These are phyloP conservation scores for Rotaria macrura DNA, from an alignment of 2,888 invertebrate species.

Conservation along the genomic window DNA sequence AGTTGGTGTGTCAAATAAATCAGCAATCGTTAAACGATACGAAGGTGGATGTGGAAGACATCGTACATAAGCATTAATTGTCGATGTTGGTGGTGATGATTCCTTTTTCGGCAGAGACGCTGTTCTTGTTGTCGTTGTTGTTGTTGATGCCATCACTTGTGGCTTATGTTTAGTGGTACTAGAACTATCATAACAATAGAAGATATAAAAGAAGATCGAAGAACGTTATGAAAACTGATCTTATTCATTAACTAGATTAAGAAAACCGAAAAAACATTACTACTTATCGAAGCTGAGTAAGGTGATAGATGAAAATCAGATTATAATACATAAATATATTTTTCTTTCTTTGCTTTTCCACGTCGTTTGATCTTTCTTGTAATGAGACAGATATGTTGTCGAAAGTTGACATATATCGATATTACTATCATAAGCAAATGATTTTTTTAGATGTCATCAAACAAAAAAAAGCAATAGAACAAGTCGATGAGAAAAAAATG, in stretches of 20 bases:
- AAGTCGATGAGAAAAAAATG: background rate
- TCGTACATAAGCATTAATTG: background rate
- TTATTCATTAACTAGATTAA: background rate
- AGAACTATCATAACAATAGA: background rate
- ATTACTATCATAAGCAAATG: background rate
- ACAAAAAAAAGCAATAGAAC: background rate
- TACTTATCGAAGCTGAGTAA: background rate
- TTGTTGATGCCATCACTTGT: background rate
- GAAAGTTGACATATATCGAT: constrained; percentile 1
- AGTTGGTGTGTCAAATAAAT: constrained; percentile 7
- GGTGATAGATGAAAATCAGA: background rate
- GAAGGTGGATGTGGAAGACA: background rate
- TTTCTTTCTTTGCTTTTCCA: background rate
- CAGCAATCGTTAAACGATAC: constrained; percentile 5
- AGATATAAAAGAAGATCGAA: background rate
- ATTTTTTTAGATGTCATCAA: background rate
- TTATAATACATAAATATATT: background rate
- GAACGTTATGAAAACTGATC: background rate
- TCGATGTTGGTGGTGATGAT: background rate
- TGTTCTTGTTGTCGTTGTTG: background rate
- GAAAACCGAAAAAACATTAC: background rate
- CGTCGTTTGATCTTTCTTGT: background rate
- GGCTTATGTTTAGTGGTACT: background rate
- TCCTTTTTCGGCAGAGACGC: background rate
- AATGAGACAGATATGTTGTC: background rate